Evolutionary conservation across 2,113 vertebrate species (phyloP).

Genomic region (Verasper variegatus): DNA sequence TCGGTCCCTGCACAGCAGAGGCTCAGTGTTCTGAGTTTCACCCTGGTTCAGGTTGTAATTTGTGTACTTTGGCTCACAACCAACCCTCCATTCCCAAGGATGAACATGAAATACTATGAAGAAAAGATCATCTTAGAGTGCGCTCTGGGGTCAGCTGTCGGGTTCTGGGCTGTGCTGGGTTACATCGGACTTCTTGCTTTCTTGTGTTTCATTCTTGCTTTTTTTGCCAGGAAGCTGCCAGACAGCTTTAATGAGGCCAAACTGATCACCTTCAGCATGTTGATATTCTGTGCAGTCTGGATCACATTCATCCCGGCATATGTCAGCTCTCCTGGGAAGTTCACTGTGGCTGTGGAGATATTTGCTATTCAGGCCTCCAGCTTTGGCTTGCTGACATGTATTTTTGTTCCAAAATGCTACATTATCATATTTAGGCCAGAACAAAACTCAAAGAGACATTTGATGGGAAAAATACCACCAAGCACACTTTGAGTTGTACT

Average conservation of each 20-base stretch:
- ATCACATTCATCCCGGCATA: slow-evolving; percentile 73
- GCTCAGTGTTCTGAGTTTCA: slow-evolving; percentile 61
- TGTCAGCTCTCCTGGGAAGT: slow-evolving; percentile 75
- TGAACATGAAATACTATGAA: slow-evolving; percentile 65
- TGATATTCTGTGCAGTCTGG: slow-evolving; percentile 78
- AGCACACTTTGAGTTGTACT: slow-evolving; percentile 33
- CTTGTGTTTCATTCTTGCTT: slow-evolving; percentile 73
- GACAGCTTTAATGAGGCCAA: slow-evolving; percentile 75
- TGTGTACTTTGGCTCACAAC: slow-evolving; percentile 69
- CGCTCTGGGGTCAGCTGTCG: slow-evolving; percentile 64
- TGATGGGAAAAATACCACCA: slow-evolving; percentile 61
- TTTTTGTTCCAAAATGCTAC: slow-evolving; percentile 76
- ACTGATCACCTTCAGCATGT: slow-evolving; percentile 75
- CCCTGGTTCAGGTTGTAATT: slow-evolving; percentile 66
- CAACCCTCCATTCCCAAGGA: slow-evolving; percentile 58
- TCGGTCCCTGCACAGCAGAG: slow-evolving; percentile 67
- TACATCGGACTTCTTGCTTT: slow-evolving; percentile 71
- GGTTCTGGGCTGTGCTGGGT: slow-evolving; percentile 71
- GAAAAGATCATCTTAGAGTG: slow-evolving; percentile 74
- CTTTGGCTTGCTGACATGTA: slow-evolving; percentile 68
- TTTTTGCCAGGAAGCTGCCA: slow-evolving; percentile 71
- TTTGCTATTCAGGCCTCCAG: slow-evolving; percentile 75
- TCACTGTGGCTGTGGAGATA: slow-evolving; percentile 75
- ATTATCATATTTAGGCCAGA: slow-evolving; percentile 74
- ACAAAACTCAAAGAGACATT: slow-evolving; percentile 67